A percentile compares a stretch with the other conserved stretches of the same genome.
Conservation (phyloP, 2,797 vertebrate species). For the Hylomyscus alleni region DNA sequence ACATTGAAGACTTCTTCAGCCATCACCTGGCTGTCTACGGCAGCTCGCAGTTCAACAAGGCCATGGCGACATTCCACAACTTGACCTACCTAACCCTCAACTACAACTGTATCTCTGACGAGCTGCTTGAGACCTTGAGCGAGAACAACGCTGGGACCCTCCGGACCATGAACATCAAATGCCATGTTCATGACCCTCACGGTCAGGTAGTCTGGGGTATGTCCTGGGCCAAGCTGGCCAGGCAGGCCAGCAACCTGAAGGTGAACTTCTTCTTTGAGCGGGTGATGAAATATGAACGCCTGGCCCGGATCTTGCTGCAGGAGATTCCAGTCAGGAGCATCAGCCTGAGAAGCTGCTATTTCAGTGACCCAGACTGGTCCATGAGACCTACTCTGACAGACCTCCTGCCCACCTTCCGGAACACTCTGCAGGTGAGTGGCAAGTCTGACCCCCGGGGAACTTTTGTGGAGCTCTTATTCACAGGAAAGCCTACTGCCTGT, state of each 20-base stretch:
- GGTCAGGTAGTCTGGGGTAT: constrained; percentile 86
- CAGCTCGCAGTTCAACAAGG: constrained; percentile 79
- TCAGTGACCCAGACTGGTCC: constrained; percentile 85
- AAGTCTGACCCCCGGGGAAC: accelerated
- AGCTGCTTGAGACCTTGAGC: constrained; percentile 87
- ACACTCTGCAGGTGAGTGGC: constrained; percentile 87
- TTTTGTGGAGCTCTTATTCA: neutral
- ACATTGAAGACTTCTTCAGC: constrained; percentile 89
- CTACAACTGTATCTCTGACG: constrained; percentile 90
- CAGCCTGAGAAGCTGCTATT: constrained; percentile 87
- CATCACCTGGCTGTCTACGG: constrained; percentile 80
- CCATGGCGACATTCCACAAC: constrained; percentile 83
- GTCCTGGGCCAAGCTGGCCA: constrained; percentile 88
- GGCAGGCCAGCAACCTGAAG: constrained; percentile 84
- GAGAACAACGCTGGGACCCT: constrained; percentile 81
- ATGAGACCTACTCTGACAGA: constrained; percentile 86
- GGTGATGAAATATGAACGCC: constrained; percentile 84
- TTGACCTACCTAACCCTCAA: constrained; percentile 87
- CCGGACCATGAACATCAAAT: constrained; percentile 88
- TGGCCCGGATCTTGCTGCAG: constrained; percentile 88
- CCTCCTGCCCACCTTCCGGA: constrained; percentile 88
- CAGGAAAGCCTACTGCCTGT: neutral
- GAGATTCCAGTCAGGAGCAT: constrained; percentile 88
- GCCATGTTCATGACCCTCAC: constrained; percentile 87
- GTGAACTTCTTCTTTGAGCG: constrained; percentile 89